phyloP scores from a whole-genome alignment of 2,888 invertebrate species.

The Geophilus truncorum region DNA sequence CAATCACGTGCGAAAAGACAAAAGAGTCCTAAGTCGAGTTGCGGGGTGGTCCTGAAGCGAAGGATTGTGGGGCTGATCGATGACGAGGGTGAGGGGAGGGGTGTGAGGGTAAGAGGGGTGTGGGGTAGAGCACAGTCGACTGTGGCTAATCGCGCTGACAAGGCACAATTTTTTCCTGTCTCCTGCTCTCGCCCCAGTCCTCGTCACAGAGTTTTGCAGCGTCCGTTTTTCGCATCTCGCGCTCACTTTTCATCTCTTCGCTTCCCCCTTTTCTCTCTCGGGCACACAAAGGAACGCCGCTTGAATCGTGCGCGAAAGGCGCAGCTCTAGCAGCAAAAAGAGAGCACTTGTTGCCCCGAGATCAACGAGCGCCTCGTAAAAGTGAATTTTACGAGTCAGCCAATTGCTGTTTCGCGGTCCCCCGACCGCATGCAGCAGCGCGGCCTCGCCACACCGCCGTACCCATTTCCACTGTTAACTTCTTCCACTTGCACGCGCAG shows the following conservation, averaged over 20 bases:
- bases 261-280: not conserved
- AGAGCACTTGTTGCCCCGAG: constrained; percentile 21
- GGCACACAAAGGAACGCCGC: not conserved
- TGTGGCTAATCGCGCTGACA: constrained; percentile 35
- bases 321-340: too few species aligned
- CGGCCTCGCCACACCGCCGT: not conserved
- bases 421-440: not conserved
- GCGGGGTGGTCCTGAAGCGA: not conserved
- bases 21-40: constrained; percentile 11
- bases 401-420: constrained; percentile 17
- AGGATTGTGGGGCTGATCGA: constrained; percentile 19
- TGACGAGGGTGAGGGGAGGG: not conserved
- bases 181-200: constrained; percentile 22
- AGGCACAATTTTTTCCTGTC: constrained; percentile 34
- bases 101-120: not conserved
- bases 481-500: not conserved
- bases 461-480: not conserved
- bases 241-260: not conserved
- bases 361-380: constrained; percentile 21
- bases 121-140: constrained; percentile 30
- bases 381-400: constrained; percentile 25
- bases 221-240: not conserved
- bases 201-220: not conserved
- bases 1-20: constrained; percentile 3
- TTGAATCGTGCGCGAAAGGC: constrained; percentile 4